These are phyloP conservation scores for Cassiopea xamachana DNA, from an alignment of 30 jellyfish, hydroid and myxozoan species.

Conservation along the genomic window DNA sequence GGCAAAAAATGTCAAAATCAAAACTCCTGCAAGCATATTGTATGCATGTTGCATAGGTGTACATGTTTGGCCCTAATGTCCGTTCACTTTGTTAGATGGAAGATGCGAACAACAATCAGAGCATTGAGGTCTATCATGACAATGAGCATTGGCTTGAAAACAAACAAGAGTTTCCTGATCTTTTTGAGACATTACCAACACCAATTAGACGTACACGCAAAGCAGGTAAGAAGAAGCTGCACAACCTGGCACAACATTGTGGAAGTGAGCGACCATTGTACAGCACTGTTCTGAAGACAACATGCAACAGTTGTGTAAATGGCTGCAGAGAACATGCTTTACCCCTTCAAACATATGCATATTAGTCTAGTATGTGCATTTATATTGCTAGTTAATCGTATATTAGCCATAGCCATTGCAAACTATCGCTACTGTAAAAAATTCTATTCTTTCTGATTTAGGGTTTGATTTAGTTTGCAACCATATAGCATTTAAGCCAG, in stretches of 20 bases:
- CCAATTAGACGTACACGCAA: constrained; percentile 59
- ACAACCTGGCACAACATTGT: constrained; percentile 5
- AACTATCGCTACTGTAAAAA: no score
- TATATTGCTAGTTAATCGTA: no score
- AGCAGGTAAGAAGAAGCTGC: constrained; percentile 39
- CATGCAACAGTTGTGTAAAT: constrained; percentile 65
- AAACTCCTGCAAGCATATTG: no score
- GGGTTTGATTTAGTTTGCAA: no score
- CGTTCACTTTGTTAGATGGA: background rate
- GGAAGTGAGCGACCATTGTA: constrained; percentile 58
- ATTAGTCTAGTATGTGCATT: background rate
- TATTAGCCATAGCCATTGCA: no score
- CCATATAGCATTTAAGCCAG: no score
- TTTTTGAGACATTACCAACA: constrained; percentile 64
- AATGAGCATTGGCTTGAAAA: constrained; percentile 57
- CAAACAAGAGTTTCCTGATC: constrained; percentile 71
- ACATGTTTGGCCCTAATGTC: background rate
- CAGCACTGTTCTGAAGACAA: constrained; percentile 80
- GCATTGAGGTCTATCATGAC: background rate
- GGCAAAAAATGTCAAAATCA: no score
- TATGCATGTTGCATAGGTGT: no score
- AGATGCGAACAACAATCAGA: background rate
- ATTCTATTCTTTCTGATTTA: no score
- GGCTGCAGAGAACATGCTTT: constrained; percentile 34
- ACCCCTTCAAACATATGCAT: constrained; percentile 20